Base-by-base conservation (phyloP, 2,888 invertebrate species). In the Pecten maximus region DNA sequence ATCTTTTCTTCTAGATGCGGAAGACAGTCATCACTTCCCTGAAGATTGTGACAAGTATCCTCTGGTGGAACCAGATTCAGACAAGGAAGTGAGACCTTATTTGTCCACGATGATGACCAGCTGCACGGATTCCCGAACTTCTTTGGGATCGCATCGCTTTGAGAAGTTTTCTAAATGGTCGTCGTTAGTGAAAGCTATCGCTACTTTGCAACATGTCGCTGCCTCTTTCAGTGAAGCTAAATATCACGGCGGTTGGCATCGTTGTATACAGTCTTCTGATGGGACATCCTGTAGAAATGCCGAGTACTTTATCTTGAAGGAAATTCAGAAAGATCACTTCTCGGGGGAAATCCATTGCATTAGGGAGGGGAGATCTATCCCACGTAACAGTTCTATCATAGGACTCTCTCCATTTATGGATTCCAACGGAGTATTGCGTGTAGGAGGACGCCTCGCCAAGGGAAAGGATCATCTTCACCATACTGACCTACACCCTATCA, bases 401-500 rank as follows among this genome's bases (percentile, higher is more conserved):
- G 40, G 39, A 19, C 74, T 93, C 4, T 54, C 48, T 28, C 92
- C 93, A 28, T 89, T 89, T 39, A n/a, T 92, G 10, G 92, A 92
- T 87, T 74, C 88, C 35, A 3, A 90, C 39, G 91, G 92, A 23
- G 16, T 93, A n/a, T n/a, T 92, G 2, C 87, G 93, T n/a, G 92
- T 92, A 12, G 91, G 92, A 28, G 92, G 91, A 16, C 44, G 93
- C 15, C 54, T 93, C 39, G 60, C 90, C 28, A 15, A 35, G 15
- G 88, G 91, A 16, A 44, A 40, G 23, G 35, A 90, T 12, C n/a
- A 48, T 10, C 16, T 48, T 10, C 40, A 35, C 15, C 16, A n/a
- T n/a, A n/a, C 35, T 4, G 91, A 91, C 40, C 91, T 92, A 23
- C 88, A 92, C 35, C 93, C 93, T 12, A 40, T 89, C 39, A 89